Conservation (phyloP, 2,113 vertebrate species). For the Cyprinodon variegatus region DNA sequence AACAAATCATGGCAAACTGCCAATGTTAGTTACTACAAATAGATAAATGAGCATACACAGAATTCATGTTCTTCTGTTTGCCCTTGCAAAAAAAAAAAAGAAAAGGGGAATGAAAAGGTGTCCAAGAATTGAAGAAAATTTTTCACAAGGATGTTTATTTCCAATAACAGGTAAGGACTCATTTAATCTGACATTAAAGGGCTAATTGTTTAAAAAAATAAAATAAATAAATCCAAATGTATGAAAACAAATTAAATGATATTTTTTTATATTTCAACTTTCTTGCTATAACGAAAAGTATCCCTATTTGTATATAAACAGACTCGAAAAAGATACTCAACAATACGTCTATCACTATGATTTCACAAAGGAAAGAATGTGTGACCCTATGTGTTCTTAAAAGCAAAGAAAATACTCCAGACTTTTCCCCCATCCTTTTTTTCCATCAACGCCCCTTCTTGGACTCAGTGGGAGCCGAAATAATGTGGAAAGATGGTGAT, state of each 20-base stretch:
- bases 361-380: constrained; percentile 42
- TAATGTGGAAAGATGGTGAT: constrained; percentile 78
- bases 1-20: no score
- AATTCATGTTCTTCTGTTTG: no score
- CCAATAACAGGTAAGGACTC: neutral
- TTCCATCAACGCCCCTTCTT: constrained; percentile 72
- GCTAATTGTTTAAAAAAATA: neutral
- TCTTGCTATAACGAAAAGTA: neutral
- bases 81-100: no score
- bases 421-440: constrained; percentile 40
- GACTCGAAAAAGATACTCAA: neutral
- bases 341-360: constrained; percentile 2
- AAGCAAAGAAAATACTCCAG: constrained; percentile 53
- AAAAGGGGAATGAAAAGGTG: no score
- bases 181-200: neutral
- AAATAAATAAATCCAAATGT: no score
- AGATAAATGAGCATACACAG: no score
- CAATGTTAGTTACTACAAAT: no score
- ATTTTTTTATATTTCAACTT: neutral
- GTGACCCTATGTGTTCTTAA: constrained; percentile 63
- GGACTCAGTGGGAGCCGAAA: constrained; percentile 68
- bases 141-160: no score
- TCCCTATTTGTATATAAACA: constrained; percentile 3
- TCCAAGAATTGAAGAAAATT: no score
- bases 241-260: no score